Base-by-base conservation (phyloP, 2,888 invertebrate species). In the Rhingia rostrata region DNA sequence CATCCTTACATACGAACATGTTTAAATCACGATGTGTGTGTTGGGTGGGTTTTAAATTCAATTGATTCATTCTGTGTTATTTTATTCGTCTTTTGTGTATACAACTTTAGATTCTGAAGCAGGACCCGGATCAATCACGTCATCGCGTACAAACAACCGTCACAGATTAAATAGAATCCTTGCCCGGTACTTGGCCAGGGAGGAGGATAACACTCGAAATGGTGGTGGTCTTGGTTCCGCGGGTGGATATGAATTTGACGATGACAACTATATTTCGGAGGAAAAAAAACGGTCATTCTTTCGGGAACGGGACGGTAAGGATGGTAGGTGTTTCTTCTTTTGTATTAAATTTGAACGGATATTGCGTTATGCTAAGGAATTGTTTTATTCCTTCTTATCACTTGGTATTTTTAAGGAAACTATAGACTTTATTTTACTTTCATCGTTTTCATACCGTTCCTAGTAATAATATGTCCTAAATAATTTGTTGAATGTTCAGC, bases 291-390 rank as follows among this genome's bases (percentile, higher is more conserved):
- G 91, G 51, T 90, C 91, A 49, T 87, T 89, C 69, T 91, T 91
- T 87, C 90, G 91, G 72, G 91, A 92, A 87, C 89, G 91, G 86
- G 90, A 90, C 73, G 89, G 88, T 86, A 89, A 90, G 83, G 89
- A 89, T 86, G 91, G 91, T 91, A 88, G 89, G 90, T 89, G 78
- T 33, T 22, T 12, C 4, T 22, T 12, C 4, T 33, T 33, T 39
- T 14, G 9, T 66, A 47, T 39, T 39, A 7, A 32, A 33, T 7
- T 9, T 53, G 53, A 4, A 6, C 3, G 6, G 4, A 22, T 22
- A 22, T 22, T 22, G 22, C 22, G 22, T n/a, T n/a, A n/a, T n/a
- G n/a, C n/a, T n/a, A n/a, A n/a, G n/a, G n/a, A n/a, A n/a, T n/a
- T n/a, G n/a, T n/a, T n/a, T n/a, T n/a, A n/a, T n/a, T n/a, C n/a